Base-by-base conservation (phyloP, 2,888 invertebrate genomes). In the Sialis fuliginosa region DNA sequence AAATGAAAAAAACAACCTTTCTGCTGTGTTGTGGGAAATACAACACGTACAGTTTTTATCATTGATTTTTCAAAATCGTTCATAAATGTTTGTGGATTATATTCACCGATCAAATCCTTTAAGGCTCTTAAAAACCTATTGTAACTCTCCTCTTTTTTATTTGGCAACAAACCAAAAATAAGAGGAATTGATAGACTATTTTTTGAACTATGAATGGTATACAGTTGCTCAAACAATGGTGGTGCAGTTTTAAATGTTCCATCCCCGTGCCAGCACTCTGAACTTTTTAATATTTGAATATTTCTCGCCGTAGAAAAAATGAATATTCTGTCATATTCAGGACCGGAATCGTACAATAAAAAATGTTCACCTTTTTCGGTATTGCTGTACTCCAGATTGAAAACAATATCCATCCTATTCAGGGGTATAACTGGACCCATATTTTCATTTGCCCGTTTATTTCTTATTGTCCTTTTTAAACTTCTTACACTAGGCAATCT, bases 201-300 rank as follows among this genome's bases (percentile, higher is more conserved):
- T 22, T 49, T 32, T 33, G 50, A 39, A 33, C 49, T 51, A 44
- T 55, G 54, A 22, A 55, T 50, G 10, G 50, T 53, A 12, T 52
- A 50, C 7, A 54, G 40, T 46, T 54, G 53, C 30, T 47, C 12
- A 44, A 53, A 55, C n/a, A 52, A 39, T 6, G 42, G 10, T 34
- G 54, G 54, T 5, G 51, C 49, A n/a, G 51, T 47, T 39, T 49
- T 50, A 48, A 53, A 54, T 33, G 54, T 52, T n/a, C 52, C 52
- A 33, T 54, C 52, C 12, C 45, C 45, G 39, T 49, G 52, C 53
- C 51, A 54, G 8, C 22, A 33, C 4, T 5, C 46, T 22, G 41
- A 41, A 32, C 32, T 9, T 39, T 9, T 10, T 33, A 33, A 33
- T 33, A 39, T 5, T 39, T 33, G n/a, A 37, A 32, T 31, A 42